These are phyloP conservation scores for Irena cyanogastra DNA, from an alignment of 2,113 vertebrate genomes.

Conservation along the genomic window DNA sequence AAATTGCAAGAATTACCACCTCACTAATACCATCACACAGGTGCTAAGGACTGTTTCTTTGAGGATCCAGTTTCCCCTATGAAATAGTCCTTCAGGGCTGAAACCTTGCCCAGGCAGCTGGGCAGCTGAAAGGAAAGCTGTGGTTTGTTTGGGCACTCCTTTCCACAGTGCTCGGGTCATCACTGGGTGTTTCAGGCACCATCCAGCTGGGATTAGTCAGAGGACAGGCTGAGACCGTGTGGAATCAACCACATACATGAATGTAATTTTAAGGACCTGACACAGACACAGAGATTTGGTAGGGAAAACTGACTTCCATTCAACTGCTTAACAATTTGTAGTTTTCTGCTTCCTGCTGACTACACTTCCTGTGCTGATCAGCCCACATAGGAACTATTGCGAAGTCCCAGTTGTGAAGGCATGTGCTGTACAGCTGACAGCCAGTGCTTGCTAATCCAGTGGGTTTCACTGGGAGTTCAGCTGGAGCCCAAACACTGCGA, in stretches of 20 bases:
- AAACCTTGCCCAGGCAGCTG: neutral
- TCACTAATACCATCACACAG: neutral
- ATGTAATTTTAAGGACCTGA: neutral
- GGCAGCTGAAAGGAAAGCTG: neutral
- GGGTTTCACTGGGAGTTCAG: neutral
- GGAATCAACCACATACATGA: neutral
- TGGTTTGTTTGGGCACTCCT: neutral
- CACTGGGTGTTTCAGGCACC: neutral
- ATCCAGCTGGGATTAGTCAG: neutral
- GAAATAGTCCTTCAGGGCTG: neutral
- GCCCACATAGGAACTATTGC: neutral
- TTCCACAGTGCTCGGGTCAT: accelerated
- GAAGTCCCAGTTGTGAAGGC: neutral
- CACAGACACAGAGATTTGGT: neutral
- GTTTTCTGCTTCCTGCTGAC: neutral
- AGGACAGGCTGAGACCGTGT: neutral
- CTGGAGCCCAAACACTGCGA: neutral
- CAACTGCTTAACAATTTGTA: neutral
- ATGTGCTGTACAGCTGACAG: neutral
- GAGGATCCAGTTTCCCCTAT: neutral
- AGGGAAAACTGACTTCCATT: neutral
- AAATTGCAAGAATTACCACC: neutral
- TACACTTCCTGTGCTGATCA: neutral
- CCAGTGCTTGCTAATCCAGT: neutral
- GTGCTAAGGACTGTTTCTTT: neutral